Evolutionary conservation across 2,113 vertebrate species (phyloP).

Genomic region (Sakesphorus luctuosus): DNA sequence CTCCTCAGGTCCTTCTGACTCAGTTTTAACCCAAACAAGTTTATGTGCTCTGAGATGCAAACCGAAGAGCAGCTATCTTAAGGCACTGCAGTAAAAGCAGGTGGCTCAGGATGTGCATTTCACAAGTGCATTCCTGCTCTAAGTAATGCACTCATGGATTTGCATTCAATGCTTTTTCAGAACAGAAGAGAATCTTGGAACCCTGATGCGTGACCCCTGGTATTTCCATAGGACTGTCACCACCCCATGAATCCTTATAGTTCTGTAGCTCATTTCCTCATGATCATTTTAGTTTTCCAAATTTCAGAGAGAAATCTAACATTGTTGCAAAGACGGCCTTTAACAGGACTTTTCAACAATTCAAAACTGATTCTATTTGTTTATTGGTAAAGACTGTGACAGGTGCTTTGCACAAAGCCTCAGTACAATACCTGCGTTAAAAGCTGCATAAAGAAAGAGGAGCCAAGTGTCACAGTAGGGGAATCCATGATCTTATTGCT

Average conservation of each 20-base stretch:
- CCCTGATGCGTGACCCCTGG: neutral
- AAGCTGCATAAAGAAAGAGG: neutral
- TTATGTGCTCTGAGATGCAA: neutral
- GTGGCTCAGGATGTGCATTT: neutral
- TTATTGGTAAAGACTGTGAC: neutral
- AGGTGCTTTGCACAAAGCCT: neutral
- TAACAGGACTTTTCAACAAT: neutral
- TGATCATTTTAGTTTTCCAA: neutral
- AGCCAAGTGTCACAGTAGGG: neutral
- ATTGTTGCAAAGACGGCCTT: neutral
- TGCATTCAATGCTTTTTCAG: neutral
- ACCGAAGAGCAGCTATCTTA: neutral
- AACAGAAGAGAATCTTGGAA: neutral
- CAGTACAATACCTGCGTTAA: neutral
- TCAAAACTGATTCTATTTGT: neutral
- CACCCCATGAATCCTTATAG: neutral
- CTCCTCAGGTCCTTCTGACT: neutral
- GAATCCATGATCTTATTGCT: neutral
- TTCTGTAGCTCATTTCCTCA: neutral
- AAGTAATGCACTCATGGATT: neutral
- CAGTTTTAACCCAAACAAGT: neutral
- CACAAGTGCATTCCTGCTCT: neutral
- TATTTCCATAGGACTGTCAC: neutral
- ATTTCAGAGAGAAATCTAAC: neutral
- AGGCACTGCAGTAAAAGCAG: neutral